phyloP scores from a whole-genome alignment of 2,113 vertebrate species.

The Lepus europaeus region DNA sequence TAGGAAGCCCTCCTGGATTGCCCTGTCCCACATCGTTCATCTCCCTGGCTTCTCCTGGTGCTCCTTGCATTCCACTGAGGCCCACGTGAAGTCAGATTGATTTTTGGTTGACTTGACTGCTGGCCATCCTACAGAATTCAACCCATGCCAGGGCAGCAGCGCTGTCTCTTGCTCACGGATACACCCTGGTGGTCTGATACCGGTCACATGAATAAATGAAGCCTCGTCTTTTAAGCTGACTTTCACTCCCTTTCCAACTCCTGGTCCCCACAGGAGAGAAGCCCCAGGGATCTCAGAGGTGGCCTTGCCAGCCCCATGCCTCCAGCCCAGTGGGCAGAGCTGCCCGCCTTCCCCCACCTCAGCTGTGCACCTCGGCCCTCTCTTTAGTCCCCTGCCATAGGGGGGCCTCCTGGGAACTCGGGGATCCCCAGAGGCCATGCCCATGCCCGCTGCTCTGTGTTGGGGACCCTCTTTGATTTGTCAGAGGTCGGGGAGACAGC shows the following conservation, averaged over 20 bases:
- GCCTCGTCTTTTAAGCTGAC: not conserved
- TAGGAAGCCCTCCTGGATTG: not conserved
- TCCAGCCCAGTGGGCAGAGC: too few relatives aligned
- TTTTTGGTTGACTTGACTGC: not conserved
- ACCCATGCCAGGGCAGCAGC: not conserved
- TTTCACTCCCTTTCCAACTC: not conserved
- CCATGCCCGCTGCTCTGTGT: not conserved
- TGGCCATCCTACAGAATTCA: not conserved
- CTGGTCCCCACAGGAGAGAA: fast-evolving
- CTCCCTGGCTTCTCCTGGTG: not conserved
- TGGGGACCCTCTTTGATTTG: slow-evolving; percentile 15
- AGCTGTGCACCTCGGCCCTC: fast-evolving
- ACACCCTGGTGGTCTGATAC: fast-evolving
- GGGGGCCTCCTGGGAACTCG: not conserved
- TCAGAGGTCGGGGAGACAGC: not conserved
- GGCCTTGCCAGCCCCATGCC: not conserved
- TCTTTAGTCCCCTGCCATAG: not conserved
- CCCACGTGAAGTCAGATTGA: not conserved
- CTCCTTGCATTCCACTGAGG: fast-evolving
- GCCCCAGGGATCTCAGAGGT: not conserved
- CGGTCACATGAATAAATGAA: not conserved
- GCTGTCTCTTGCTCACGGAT: not conserved
- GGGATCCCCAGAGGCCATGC: not conserved
- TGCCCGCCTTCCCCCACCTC: fast-evolving
- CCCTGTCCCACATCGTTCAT: not conserved